These are phyloP conservation scores for Oxyura jamaicensis DNA, from an alignment of 2,113 vertebrate genomes.

Conservation along the genomic window DNA sequence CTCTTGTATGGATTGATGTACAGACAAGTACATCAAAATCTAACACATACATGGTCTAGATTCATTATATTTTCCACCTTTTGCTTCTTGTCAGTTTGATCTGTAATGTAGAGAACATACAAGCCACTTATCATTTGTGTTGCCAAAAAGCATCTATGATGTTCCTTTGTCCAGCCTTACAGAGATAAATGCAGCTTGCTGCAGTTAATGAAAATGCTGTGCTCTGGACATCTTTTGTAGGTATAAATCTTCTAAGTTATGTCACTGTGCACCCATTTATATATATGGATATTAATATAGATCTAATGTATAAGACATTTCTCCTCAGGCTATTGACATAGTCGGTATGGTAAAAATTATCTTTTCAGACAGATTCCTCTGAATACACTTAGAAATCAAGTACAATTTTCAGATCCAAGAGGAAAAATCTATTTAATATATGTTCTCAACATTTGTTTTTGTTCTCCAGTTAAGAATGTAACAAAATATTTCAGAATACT, in stretches of 20 bases:
- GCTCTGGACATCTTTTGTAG: neutral
- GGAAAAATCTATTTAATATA: neutral
- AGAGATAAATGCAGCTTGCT: neutral
- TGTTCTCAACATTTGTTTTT: neutral
- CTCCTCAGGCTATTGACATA: neutral
- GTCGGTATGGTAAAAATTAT: neutral
- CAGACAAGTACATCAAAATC: slow-evolving; percentile 5
- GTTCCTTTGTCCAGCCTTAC: neutral
- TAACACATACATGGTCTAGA: neutral
- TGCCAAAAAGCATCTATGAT: neutral
- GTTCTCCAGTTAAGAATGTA: neutral
- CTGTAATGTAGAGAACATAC: neutral
- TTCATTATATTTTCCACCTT: neutral
- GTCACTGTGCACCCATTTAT: neutral
- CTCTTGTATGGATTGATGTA: neutral
- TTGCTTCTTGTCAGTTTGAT: slow-evolving; percentile 16
- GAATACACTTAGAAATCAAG: neutral
- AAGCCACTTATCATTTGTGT: neutral
- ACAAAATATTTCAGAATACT: neutral
- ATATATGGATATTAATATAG: neutral
- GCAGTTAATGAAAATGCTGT: neutral
- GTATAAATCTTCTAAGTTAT: neutral
- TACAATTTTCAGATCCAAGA: neutral
- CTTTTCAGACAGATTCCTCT: neutral
- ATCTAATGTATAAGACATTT: neutral